phyloP scores from a whole-genome alignment of 2,888 invertebrate species.

The Ophion costatus region DNA sequence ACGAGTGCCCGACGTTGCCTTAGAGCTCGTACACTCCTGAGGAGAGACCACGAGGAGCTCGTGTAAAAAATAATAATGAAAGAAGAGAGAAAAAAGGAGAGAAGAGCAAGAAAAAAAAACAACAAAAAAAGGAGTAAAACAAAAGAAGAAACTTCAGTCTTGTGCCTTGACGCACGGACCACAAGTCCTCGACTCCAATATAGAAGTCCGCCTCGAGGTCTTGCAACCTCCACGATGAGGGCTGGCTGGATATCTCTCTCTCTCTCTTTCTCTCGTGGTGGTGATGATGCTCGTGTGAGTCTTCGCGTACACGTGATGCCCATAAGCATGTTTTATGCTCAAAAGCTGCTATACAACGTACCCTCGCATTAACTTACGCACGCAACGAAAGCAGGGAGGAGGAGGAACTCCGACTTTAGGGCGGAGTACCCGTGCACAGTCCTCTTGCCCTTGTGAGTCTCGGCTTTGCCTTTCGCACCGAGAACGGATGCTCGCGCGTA shows the following conservation, averaged over 20 bases:
- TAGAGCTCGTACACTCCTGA: neutral
- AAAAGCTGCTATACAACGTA: conserved; percentile 47
- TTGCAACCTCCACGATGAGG: too few species aligned
- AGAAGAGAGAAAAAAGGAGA: neutral
- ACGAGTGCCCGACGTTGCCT: conserved; percentile 34
- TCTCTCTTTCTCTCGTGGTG: neutral
- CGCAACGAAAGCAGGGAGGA: conserved; percentile 27
- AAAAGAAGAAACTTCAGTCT: too few species aligned
- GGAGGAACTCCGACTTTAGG: conserved; percentile 44
- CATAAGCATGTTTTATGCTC: conserved; percentile 55
- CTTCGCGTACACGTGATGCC: conserved; percentile 40
- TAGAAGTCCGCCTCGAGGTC: too few species aligned
- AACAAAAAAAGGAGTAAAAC: neutral
- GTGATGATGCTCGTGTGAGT: conserved; percentile 32
- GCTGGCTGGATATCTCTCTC: too few species aligned
- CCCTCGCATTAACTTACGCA: conserved; percentile 56
- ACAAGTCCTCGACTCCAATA: too few species aligned
- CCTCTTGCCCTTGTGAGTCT: conserved; percentile 24
- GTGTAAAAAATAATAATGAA: conserved; percentile 13
- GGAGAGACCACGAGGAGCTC: conserved; percentile 39
- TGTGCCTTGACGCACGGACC: too few species aligned
- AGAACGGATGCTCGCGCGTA: conserved; percentile 60
- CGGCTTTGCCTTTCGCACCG: conserved; percentile 16
- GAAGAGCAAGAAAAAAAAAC: neutral
- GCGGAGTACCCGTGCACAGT: conserved; percentile 34